Conservation (phyloP, 2,113 vertebrate species). For the Notarius quadriscutis region DNA sequence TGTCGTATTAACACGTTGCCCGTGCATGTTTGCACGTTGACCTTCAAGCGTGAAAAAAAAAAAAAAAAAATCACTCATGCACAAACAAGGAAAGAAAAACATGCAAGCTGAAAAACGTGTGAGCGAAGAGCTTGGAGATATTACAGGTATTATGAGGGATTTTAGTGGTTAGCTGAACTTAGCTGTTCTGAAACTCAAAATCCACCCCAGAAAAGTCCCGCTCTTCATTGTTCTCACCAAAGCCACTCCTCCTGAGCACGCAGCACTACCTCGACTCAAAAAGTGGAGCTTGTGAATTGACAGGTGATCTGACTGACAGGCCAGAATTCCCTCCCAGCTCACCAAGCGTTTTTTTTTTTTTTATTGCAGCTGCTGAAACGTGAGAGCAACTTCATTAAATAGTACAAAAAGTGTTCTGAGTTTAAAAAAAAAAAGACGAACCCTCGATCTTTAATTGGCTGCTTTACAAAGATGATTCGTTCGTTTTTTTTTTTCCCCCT, state of each 20-base stretch:
- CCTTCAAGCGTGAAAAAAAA: not conserved
- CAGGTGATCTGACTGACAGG: not conserved
- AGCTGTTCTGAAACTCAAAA: constrained; percentile 12
- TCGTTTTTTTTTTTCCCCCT: not conserved
- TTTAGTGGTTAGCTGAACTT: constrained; percentile 9
- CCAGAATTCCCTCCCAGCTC: not conserved
- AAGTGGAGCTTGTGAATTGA: not conserved
- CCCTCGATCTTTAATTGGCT: constrained; percentile 27
- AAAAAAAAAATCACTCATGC: not conserved
- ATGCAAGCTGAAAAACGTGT: constrained; percentile 21
- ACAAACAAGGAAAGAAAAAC: not conserved
- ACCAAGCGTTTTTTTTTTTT: not conserved
- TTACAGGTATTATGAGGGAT: constrained; percentile 12
- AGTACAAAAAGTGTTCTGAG: not conserved
- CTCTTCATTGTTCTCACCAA: not conserved
- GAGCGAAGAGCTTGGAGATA: constrained; percentile 37
- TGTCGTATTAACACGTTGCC: not conserved
- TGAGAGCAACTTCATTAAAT: not conserved
- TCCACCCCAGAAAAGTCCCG: constrained; percentile 16
- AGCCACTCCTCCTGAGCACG: not conserved
- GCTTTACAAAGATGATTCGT: constrained; percentile 25
- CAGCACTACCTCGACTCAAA: not conserved
- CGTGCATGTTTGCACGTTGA: not conserved
- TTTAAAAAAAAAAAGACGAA: not conserved
- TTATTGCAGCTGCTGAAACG: not conserved